Percentiles rank a stretch among this genome's conserved stretches.
These are phyloP conservation scores for Thinocorus orbignyianus DNA, from an alignment of 2,113 vertebrate genomes.

Conservation along the genomic window DNA sequence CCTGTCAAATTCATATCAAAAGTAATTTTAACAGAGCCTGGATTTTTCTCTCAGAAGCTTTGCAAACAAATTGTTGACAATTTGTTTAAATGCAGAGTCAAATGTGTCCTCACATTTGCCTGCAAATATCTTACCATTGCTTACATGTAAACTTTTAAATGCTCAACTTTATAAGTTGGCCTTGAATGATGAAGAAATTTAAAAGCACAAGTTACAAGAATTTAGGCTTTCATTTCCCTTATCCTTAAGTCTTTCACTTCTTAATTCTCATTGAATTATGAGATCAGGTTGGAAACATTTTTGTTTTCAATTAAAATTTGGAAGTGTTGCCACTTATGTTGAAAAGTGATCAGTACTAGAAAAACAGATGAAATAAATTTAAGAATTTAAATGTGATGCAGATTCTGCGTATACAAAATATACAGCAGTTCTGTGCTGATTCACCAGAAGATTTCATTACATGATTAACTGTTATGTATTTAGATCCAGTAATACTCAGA, in stretches of 20 bases:
- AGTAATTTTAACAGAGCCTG: neutral
- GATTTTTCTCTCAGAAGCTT: neutral
- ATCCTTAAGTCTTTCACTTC: neutral
- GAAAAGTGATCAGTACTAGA: neutral
- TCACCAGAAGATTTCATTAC: neutral
- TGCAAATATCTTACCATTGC: neutral
- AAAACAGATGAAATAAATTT: neutral
- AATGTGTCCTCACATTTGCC: neutral
- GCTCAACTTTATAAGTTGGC: slow-evolving; percentile 38
- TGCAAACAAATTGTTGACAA: neutral
- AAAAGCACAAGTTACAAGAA: slow-evolving; percentile 26
- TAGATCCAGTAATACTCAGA: neutral
- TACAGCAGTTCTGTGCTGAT: neutral
- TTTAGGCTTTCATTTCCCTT: neutral
- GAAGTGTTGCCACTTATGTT: neutral
- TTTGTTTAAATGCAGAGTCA: neutral
- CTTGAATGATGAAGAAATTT: neutral
- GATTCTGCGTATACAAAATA: neutral
- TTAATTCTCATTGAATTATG: neutral
- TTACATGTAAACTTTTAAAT: neutral
- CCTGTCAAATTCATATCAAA: neutral
- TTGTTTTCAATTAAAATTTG: neutral
- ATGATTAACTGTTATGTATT: neutral
- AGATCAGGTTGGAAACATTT: neutral
- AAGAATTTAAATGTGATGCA: neutral